Percentiles rank a stretch among this genome's conserved stretches.
Conservation (phyloP, 2,888 invertebrate genomes). For the Nomada hirtipes region DNA sequence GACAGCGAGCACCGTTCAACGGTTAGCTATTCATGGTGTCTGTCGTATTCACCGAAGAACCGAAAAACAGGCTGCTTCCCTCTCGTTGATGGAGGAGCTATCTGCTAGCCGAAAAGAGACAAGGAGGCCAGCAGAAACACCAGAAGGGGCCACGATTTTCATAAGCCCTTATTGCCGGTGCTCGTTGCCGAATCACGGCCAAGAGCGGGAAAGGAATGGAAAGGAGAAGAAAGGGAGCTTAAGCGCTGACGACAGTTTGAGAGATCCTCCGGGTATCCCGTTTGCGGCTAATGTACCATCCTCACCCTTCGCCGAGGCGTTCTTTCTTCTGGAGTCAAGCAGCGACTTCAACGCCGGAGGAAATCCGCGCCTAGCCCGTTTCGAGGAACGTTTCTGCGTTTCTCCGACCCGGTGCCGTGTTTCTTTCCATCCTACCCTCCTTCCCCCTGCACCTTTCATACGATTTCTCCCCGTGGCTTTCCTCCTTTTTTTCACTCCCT, state of each 20-base stretch:
- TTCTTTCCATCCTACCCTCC: neutral
- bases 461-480: conserved; percentile 9
- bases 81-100: neutral
- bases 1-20: conserved; percentile 22
- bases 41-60: conserved; percentile 12
- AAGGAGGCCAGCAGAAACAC: neutral
- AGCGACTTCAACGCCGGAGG: conserved; percentile 54
- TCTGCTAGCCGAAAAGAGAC: neutral
- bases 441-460: conserved; percentile 18
- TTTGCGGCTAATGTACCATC: conserved; percentile 76
- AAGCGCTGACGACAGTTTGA: conserved; percentile 80
- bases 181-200: conserved; percentile 35
- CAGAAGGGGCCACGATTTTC: conserved; percentile 36
- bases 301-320: conserved; percentile 30
- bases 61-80: neutral
- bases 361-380: conserved; percentile 57
- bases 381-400: conserved; percentile 62
- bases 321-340: conserved; percentile 49
- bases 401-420: conserved; percentile 20
- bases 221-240: conserved; percentile 56
- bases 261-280: conserved; percentile 72
- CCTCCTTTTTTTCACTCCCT: conserved; percentile 45
- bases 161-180: conserved; percentile 45
- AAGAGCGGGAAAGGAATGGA: neutral
- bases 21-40: conserved; percentile 48